These are phyloP conservation scores for Meliscaeva auricollis DNA, from an alignment of 2,888 invertebrate genomes.

Conservation along the genomic window DNA sequence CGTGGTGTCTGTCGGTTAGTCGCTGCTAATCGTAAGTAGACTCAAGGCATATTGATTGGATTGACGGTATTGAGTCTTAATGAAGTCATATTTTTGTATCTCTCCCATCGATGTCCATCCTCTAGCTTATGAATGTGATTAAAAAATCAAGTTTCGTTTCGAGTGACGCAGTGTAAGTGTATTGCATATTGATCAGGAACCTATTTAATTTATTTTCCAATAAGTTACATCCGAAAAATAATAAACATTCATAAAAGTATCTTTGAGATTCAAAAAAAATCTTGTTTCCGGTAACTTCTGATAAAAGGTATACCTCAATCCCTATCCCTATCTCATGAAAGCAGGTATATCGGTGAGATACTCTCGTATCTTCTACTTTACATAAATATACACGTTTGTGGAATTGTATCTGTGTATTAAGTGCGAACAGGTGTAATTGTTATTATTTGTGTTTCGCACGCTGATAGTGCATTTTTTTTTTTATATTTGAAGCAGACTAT, in stretches of 20 bases:
- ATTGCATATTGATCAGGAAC: conserved; percentile 56
- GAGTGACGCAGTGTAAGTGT: conserved; percentile 20
- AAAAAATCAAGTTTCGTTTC: conserved; percentile 16
- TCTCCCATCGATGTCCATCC: conserved; percentile 8
- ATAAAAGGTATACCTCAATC: no score
- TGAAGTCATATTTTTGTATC: conserved; percentile 55
- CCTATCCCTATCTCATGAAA: not conserved
- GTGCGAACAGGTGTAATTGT: conserved; percentile 55
- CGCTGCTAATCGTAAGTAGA: conserved; percentile 15
- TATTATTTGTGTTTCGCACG: conserved; percentile 70
- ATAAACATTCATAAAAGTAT: conserved; percentile 6
- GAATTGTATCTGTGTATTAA: not conserved
- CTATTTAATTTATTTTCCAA: not conserved
- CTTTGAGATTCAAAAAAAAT: conserved; percentile 10
- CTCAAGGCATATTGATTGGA: conserved; percentile 17
- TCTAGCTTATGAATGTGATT: conserved; percentile 33
- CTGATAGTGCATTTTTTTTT: conserved; percentile 45
- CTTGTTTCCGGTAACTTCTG: conserved; percentile 47
- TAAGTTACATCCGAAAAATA: conserved; percentile 28
- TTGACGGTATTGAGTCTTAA: conserved; percentile 37
- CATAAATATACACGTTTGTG: no score
- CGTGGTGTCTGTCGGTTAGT: conserved; percentile 6
- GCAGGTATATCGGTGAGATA: conserved; percentile 40
- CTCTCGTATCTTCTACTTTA: no score
- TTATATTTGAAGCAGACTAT: not conserved